Base-by-base conservation (phyloP, 2,888 invertebrate species). In the Leptopilina myrica region DNA sequence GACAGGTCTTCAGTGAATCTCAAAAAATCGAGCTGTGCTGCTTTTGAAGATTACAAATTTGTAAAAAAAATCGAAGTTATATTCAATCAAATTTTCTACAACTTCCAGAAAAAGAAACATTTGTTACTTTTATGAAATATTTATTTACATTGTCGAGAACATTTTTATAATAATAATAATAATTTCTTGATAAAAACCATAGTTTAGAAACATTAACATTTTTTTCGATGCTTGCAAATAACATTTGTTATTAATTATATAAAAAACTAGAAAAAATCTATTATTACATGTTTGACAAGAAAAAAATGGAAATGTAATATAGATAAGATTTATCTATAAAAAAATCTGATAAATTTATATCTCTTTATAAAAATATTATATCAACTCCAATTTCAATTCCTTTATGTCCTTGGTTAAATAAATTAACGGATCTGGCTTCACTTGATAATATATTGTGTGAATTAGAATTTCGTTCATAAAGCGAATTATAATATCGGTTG, bases 371-470 rank as follows among this genome's bases (percentile, higher is more conserved):
- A 43, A 43, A 49, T 49, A 49, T 49, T 56, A 69, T 73, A n/a
- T 56, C 26, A 56, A 33, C 26, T 56, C 11, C 33, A 73, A n/a
- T n/a, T 53, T 56, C 6, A 78, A 66, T 15, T 76, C 59, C 9
- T 66, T 46, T 11, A 93, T 92, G 65, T 92, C 92, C 85, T 93
- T 92, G n/a, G 92, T 91, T 66, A 94, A 88, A 53, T 92, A 88
- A 83, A 93, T 92, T 3, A 95, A 93, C 78, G 93, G 86, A 75
- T 92, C 92, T 0, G 93, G 93, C 2, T 92, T 92, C 82, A 93
- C 93, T 91, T 95, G 95, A 78, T 92, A 92, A 87, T 95, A 95
- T 43, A 95, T 92, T 83, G 95, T 92, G 89, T 94, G 93, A n/a
- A 93, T 87, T 11, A 93, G 82, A 62, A 93, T 92, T 56, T 85